Evolutionary conservation across 2,888 invertebrate species (phyloP).

Genomic region (Acleris literana): DNA sequence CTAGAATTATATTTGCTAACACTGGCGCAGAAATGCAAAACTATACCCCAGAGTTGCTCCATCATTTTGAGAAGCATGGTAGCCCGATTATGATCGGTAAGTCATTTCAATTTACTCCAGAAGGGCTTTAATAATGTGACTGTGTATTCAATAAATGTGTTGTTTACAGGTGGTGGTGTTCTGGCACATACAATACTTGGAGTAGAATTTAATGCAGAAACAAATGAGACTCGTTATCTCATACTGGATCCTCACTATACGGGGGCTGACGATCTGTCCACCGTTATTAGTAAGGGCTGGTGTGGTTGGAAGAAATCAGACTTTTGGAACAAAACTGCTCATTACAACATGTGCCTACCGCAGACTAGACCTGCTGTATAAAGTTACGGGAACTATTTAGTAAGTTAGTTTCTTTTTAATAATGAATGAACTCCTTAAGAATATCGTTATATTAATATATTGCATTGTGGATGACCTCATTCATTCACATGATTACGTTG

Average conservation of each 20-base stretch:
- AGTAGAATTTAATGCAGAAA: conserved; percentile 91
- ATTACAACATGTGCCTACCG: conserved; percentile 98
- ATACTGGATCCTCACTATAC: conserved; percentile 99
- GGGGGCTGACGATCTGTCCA: conserved; percentile 91
- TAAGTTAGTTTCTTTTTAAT: conserved; percentile 20
- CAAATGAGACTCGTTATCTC: conserved; percentile 94
- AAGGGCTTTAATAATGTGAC: background rate
- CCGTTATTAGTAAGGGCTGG: conserved; percentile 93
- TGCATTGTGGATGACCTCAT: conserved; percentile 11
- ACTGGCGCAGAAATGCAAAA: conserved; percentile 92
- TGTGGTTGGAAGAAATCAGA: conserved; percentile 97
- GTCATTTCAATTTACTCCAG: conserved; percentile 36
- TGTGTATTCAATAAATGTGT: background rate
- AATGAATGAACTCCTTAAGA: conserved; percentile 12
- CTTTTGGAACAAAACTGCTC: conserved; percentile 97
- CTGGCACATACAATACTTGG: conserved; percentile 99
- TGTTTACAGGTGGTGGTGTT: conserved; percentile 93
- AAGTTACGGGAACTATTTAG: conserved; percentile 33
- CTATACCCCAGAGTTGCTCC: conserved; percentile 91
- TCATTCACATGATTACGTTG: conserved; percentile 19
- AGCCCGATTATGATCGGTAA: conserved; percentile 99
- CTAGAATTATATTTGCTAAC: conserved; percentile 92
- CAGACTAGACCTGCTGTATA: conserved; percentile 77
- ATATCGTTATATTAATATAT: conserved; percentile 14
- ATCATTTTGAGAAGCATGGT: conserved; percentile 96